Conservation (phyloP, 2,113 vertebrate species). For the Tautogolabrus adspersus region DNA sequence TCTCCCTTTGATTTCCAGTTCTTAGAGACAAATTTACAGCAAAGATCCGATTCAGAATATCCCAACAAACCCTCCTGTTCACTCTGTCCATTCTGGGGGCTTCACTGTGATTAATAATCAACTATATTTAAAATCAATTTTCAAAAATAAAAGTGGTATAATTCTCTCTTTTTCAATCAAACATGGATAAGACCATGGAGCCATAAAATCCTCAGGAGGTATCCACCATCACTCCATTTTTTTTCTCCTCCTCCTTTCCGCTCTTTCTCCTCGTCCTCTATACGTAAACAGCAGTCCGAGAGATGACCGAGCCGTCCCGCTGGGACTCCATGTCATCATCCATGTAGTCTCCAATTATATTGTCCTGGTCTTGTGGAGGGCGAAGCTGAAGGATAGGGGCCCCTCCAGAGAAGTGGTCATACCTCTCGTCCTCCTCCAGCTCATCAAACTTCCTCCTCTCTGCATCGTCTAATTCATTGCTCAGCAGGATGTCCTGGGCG, state of each 20-base stretch:
- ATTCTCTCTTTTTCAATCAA: conserved; percentile 52
- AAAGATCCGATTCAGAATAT: conserved; percentile 30
- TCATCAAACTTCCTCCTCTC: conserved; percentile 86
- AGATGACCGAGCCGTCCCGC: conserved; percentile 92
- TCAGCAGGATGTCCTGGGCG: conserved; percentile 84
- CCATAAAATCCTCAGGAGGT: conserved; percentile 53
- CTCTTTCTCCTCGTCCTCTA: conserved; percentile 68
- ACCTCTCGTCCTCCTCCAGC: conserved; percentile 85
- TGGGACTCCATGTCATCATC: conserved; percentile 95
- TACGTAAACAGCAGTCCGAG: conserved; percentile 91
- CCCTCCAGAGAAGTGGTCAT: conserved; percentile 82
- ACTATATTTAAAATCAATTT: conserved; percentile 70
- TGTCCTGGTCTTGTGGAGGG: conserved; percentile 62
- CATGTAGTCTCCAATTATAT: conserved; percentile 77
- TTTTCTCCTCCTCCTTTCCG: background rate
- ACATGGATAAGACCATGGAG: conserved; percentile 25
- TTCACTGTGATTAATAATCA: conserved; percentile 66
- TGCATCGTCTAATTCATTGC: conserved; percentile 79
- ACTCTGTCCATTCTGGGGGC: conserved; percentile 51
- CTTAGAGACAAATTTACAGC: conserved; percentile 36
- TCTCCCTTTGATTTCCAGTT: conserved; percentile 56
- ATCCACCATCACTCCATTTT: conserved; percentile 30
- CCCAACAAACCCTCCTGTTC: conserved; percentile 34
- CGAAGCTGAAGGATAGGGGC: conserved; percentile 83
- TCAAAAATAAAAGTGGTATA: conserved; percentile 77